Percentiles rank a stretch among this genome's conserved stretches.
These are phyloP conservation scores for Vombatus ursinus DNA, from an alignment of 2,113 vertebrate genomes.

Conservation along the genomic window DNA sequence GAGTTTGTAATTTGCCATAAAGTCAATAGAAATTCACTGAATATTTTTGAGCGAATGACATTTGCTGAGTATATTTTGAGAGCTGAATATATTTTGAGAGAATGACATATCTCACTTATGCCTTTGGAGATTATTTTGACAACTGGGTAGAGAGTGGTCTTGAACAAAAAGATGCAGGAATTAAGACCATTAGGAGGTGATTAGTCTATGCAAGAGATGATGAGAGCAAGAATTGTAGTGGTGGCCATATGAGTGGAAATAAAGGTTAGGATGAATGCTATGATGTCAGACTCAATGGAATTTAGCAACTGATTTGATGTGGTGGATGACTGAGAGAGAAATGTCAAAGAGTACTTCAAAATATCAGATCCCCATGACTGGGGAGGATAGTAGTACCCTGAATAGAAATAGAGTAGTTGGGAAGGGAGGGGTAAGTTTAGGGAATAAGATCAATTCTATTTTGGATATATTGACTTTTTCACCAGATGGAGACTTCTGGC, in stretches of 20 bases:
- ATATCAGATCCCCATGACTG: not conserved
- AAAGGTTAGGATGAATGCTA: not conserved
- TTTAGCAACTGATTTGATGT: not conserved
- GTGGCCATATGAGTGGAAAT: not conserved
- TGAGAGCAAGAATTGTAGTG: not conserved
- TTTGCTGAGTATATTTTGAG: no score
- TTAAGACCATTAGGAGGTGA: not conserved
- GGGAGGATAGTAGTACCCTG: no score
- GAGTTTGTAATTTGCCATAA: not conserved
- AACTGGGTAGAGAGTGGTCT: not conserved
- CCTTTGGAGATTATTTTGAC: not conserved
- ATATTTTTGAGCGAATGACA: not conserved
- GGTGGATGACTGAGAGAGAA: not conserved
- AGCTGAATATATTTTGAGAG: not conserved
- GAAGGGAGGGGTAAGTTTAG: no score
- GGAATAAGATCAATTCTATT: no score
- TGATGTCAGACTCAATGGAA: not conserved
- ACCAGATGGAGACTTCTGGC: no score
- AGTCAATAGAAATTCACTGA: no score
- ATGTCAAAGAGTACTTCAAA: not conserved
- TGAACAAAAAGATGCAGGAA: not conserved
- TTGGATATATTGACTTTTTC: no score
- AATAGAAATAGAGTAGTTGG: no score
- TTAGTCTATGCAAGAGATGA: not conserved
- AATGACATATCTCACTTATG: not conserved